Evolutionary conservation across 2,113 vertebrate genomes (phyloP).

Genomic region (Sorex araneus): DNA sequence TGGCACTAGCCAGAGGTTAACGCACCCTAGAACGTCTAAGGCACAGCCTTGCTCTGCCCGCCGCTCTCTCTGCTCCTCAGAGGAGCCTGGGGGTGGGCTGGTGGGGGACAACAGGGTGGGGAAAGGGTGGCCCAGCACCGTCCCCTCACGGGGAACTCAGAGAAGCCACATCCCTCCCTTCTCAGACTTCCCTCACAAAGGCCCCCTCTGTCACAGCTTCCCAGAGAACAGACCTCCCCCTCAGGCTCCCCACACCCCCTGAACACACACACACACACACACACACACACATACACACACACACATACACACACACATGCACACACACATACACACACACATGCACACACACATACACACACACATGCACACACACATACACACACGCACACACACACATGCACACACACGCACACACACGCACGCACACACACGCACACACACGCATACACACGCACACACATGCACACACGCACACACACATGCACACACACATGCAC

Average conservation of each 20-base stretch:
- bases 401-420: no score
- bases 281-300: conserved; percentile 40
- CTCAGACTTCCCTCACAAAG: conserved; percentile 64
- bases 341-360: conserved; percentile 47
- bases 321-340: conserved; percentile 56
- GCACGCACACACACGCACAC: conserved; percentile 49
- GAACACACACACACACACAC: conserved; percentile 41
- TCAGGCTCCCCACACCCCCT: not conserved
- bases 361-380: conserved; percentile 56
- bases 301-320: conserved; percentile 27
- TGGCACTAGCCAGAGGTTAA: not conserved
- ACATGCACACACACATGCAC: no score
- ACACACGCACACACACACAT: conserved; percentile 52
- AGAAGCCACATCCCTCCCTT: not conserved
- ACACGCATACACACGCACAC: no score
- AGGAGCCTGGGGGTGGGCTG: not conserved
- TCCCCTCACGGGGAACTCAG: conserved; percentile 6
- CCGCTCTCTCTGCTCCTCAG: not conserved
- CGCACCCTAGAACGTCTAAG: not conserved
- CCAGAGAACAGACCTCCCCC: conserved; percentile 42
- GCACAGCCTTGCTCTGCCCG: not conserved
- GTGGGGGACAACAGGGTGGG: no score
- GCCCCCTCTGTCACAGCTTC: conserved; percentile 65
- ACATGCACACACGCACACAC: conserved; percentile 50
- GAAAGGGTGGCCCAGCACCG: not conserved